Evolutionary conservation across 2,797 vertebrate genomes (phyloP), one percentile per base, ranked within the genome.

Genomic region (Helostoma temminkii): DNA sequence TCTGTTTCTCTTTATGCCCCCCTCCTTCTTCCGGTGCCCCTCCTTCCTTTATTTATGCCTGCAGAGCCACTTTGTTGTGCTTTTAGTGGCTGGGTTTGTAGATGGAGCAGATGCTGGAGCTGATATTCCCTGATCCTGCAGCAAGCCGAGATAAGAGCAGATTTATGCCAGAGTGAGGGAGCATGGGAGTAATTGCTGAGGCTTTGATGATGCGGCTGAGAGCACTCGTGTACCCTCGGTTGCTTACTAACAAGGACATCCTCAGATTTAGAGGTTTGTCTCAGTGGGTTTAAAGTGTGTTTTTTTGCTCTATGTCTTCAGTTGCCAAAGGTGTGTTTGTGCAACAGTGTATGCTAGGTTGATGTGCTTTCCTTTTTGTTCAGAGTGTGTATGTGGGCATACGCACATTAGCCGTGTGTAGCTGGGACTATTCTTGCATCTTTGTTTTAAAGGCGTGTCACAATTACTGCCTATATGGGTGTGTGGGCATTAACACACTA

Each of bases 161-260:
- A 93, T 93, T 93, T 90, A 93, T 91, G 90, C 91, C 80, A 66
- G 83, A 88, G 89, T 72, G 84, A 85, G 76, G 83, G 90, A 87
- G 85, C 89, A 87, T 77, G 89, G 89, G 87, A 90, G 89, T 92
- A 90, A 92, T 91, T 91, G 88, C 82, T 34, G 78, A 64, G 65
- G 85, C 91, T 93, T 93, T 93, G 92, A 93, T 93, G 92, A 89
- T 87, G 86, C 76, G 84, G 85, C 89, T 86, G 84, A 90, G 88
- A 91, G 88, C 82, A 32, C 75, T 81, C 52, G 63, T 70, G 74
- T 76, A 88, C 85, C 86, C 85, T 86, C 88, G 43, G 83, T 81
- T 89, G 84, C 91, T 88, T 86, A 85, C 89, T 91, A 92, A 91
- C 90, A 92, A 92, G 92, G 89, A 89, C 88, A 79, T 74, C 79